Percentiles rank a stretch among this genome's conserved stretches.
phyloP scores from a whole-genome alignment of 2,113 vertebrate genomes.

The crab-eating macaque (Macaca fascicularis) region T2T-MFA8v1.1 NC_088375.1:171075001-171075500 shows the following conservation, averaged over 20 bases:
- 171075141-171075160: background rate
- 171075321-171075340: slow-evolving; percentile 20
- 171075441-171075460: background rate
- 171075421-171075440: slow-evolving; percentile 26
- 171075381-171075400: background rate
- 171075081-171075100: background rate
- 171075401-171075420: background rate
- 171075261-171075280: background rate
- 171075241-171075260: background rate
- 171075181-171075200: slow-evolving; percentile 5
- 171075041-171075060: slow-evolving; percentile 98
- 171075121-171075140: background rate
- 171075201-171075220: background rate
- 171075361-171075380: background rate
- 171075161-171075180: background rate
- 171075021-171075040: slow-evolving; percentile 95
- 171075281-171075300: background rate
- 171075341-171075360: slow-evolving; percentile 17
- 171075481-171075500: background rate
- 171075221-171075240: background rate
- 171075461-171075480: background rate
- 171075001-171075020: slow-evolving; percentile 92
- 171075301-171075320: background rate
- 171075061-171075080: slow-evolving; percentile 85
- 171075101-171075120: background rate